These are phyloP conservation scores for Echiichthys vipera DNA, from an alignment of 2,797 vertebrate genomes.

Conservation along the genomic window DNA sequence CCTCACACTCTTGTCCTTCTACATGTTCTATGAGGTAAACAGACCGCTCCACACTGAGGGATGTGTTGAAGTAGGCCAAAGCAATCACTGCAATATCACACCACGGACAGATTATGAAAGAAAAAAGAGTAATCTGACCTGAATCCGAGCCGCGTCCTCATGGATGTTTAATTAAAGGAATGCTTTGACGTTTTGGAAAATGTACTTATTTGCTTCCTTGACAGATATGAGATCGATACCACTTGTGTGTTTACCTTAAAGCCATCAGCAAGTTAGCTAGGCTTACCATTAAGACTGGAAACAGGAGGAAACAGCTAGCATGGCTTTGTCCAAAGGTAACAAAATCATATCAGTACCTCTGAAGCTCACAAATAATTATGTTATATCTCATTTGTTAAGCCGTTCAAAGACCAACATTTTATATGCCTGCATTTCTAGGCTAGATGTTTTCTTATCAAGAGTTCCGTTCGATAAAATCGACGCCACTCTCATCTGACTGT, in stretches of 20 bases:
- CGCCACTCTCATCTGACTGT: too few relatives aligned
- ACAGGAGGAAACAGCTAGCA: too few relatives aligned
- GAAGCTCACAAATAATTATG: too few relatives aligned
- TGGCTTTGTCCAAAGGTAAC: neutral
- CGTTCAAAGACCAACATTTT: neutral
- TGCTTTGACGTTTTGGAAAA: neutral
- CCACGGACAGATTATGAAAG: neutral
- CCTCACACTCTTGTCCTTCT: slow-evolving; percentile 93
- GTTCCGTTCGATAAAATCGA: neutral
- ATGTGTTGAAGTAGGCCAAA: slow-evolving; percentile 29
- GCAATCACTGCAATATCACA: slow-evolving; percentile 16
- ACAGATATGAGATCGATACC: neutral
- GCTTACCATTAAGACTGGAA: neutral
- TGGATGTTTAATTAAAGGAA: neutral
- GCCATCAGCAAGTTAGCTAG: neutral
- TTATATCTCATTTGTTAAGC: neutral
- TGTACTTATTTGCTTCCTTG: neutral
- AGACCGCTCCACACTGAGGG: slow-evolving; percentile 8
- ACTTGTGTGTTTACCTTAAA: neutral
- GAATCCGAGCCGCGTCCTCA: neutral
- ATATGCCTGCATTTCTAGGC: neutral
- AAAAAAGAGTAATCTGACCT: neutral
- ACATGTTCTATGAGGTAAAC: slow-evolving; percentile 97
- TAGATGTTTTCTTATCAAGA: neutral
- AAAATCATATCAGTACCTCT: neutral